phyloP scores from a whole-genome alignment of 2,888 invertebrate species.

The Brassicogethes aeneus region DNA sequence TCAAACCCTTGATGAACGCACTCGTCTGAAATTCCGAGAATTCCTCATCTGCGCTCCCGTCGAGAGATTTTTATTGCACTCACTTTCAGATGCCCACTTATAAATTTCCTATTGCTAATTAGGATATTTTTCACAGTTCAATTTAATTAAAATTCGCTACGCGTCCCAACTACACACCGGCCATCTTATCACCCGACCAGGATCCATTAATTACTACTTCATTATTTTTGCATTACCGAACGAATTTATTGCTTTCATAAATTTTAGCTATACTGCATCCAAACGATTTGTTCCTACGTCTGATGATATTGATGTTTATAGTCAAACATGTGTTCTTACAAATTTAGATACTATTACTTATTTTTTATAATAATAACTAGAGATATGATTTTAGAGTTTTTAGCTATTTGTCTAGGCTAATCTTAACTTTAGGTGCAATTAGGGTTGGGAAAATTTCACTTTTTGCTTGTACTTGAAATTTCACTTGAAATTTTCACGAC shows the following conservation, averaged over 20 bases:
- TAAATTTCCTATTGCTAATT: constrained; percentile 1
- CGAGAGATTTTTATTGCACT: constrained; percentile 16
- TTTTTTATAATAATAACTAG: too few relatives aligned
- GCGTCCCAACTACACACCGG: neutral
- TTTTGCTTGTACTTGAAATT: too few relatives aligned
- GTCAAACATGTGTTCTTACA: too few relatives aligned
- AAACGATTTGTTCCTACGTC: too few relatives aligned
- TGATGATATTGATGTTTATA: too few relatives aligned
- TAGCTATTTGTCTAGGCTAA: too few relatives aligned
- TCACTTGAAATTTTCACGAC: too few relatives aligned
- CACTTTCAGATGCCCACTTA: constrained; percentile 5
- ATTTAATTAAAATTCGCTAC: neutral
- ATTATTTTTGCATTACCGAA: neutral
- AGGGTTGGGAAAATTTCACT: too few relatives aligned
- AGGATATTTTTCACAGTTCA: neutral
- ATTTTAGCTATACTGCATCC: too few relatives aligned
- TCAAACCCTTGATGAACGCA: constrained; percentile 32
- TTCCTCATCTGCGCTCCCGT: constrained; percentile 23
- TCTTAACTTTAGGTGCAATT: too few relatives aligned
- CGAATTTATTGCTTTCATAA: neutral
- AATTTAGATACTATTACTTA: too few relatives aligned
- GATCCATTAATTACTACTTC: neutral
- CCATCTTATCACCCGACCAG: neutral
- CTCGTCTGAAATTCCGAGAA: constrained; percentile 29
- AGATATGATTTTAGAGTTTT: too few relatives aligned